Base-by-base conservation (phyloP, 2,113 vertebrate genomes). In the Phrynosoma blainvillii region DNA sequence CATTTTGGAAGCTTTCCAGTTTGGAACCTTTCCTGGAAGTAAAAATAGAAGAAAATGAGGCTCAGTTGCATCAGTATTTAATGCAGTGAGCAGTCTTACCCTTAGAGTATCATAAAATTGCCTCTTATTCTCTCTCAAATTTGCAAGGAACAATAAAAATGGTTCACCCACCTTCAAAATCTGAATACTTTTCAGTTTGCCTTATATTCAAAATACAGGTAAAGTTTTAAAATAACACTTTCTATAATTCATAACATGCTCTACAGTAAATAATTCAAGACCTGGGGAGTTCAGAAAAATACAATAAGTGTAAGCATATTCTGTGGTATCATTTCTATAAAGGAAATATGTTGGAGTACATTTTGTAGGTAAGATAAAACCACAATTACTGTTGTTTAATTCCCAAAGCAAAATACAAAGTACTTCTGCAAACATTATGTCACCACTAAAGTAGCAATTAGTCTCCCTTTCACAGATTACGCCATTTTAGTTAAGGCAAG, bases 181-280 rank as follows among this genome's bases (percentile, higher is more conserved):
- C 62, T 56, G 30, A 87, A 71, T 30, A 73, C 47, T 80, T 87
- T 25, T 8, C 13, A 71, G n/a, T 40, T 30, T 75, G 76, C 32
- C 27, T 80, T 47, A 8, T 74, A 73, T 84, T 84, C n/a, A 80
- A 84, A 84, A 84, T 66, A 36, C 66, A 21, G 7, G 40, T 30
- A 11, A 65, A 75, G 70, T 88, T 71, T 54, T 18, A 71, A 84
- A 84, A 89, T 20, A 25, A 36, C 25, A 59, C 21, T 16, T 79
- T 94, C 91, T 82, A 42, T n/a, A 86, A 82, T 91, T 90, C 89
- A 91, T 92, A 82, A 85, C 74, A 70, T 68, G 47, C 4, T 11
- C 73, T 70, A 23, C 16, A 78, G 80, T 91, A 90, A 91, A 90
- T 90, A 88, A 85, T 92, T 89, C 68, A 91, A 92, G 82, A 54